Percentiles rank a stretch among this genome's conserved stretches.
These are phyloP conservation scores for Heterocephalus glaber DNA, from an alignment of 2,113 vertebrate species.

Conservation along the genomic window DNA sequence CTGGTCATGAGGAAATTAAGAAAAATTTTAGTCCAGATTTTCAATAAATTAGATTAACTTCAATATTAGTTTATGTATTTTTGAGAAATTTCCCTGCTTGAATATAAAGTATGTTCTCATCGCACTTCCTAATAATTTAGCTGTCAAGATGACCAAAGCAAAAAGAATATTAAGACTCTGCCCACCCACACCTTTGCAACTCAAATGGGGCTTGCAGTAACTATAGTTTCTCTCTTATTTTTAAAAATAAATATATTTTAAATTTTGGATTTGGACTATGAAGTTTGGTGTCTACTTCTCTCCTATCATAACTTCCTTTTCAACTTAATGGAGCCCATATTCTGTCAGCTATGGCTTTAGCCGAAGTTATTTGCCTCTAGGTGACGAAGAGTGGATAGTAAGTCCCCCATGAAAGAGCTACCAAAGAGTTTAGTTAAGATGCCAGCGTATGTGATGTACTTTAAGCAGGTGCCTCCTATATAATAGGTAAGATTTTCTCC, in stretches of 20 bases:
- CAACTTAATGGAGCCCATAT: background rate
- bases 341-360: background rate
- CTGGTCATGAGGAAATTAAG: constrained; percentile 74
- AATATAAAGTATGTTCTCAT: constrained; percentile 74
- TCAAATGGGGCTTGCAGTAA: constrained; percentile 66
- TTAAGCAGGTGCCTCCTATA: background rate
- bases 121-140: constrained; percentile 80
- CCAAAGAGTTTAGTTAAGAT: background rate
- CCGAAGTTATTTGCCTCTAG: background rate
- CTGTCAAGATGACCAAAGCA: constrained; percentile 76
- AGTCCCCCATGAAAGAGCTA: background rate
- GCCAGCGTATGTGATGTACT: background rate
- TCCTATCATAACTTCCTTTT: background rate
- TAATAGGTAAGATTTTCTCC: background rate
- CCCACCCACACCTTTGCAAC: constrained; percentile 73
- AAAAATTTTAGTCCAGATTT: constrained; percentile 63
- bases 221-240: constrained; percentile 20
- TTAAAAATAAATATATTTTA: background rate
- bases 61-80: constrained; percentile 64
- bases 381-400: background rate
- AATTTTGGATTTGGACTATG: background rate
- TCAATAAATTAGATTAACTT: constrained; percentile 73
- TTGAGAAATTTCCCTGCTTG: constrained; percentile 63
- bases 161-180: constrained; percentile 78
- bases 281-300: background rate